phyloP scores from a whole-genome alignment of 92 coral and sea anemone genomes.

The Siderastrea radians region DNA sequence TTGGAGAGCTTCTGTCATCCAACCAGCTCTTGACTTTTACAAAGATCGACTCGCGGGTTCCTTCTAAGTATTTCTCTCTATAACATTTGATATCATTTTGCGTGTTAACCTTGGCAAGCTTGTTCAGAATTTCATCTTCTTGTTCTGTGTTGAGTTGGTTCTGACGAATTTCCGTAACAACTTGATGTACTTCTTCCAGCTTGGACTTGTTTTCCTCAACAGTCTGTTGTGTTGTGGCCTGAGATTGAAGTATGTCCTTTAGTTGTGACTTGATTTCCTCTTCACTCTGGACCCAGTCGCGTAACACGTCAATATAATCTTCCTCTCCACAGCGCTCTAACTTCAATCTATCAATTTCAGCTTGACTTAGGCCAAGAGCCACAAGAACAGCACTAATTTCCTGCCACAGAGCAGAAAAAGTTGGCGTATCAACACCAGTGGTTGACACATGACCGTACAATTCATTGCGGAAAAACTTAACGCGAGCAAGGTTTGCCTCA shows the following conservation, averaged over 20 bases:
- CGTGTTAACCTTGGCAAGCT: slow-evolving; percentile 54
- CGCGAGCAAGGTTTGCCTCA: slow-evolving; percentile 3
- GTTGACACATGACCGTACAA: not conserved
- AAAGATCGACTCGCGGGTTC: slow-evolving; percentile 57
- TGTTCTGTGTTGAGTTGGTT: not conserved
- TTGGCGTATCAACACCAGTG: slow-evolving; percentile 17
- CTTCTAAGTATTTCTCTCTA: slow-evolving; percentile 20
- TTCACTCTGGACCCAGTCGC: slow-evolving; percentile 6
- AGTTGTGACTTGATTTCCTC: slow-evolving; percentile 27
- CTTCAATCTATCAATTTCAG: slow-evolving; percentile 53
- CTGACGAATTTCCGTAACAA: too few species aligned
- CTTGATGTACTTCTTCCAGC: not conserved
- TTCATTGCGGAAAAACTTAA: slow-evolving; percentile 11
- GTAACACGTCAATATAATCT: not conserved
- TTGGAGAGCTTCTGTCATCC: slow-evolving; percentile 19
- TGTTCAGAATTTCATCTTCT: not conserved
- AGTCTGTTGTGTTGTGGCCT: not conserved
- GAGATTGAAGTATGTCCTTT: not conserved
- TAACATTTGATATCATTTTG: slow-evolving; percentile 13
- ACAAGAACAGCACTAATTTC: slow-evolving; percentile 43
- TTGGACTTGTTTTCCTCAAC: not conserved
- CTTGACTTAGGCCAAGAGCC: slow-evolving; percentile 14
- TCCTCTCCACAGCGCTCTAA: not conserved
- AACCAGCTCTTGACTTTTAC: slow-evolving; percentile 34
- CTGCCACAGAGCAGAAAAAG: slow-evolving; percentile 61